Percentiles rank a stretch among this genome's conserved stretches.
Evolutionary conservation across 2,113 vertebrate species (phyloP).

Genomic region (Pollimyrus isidori): DNA sequence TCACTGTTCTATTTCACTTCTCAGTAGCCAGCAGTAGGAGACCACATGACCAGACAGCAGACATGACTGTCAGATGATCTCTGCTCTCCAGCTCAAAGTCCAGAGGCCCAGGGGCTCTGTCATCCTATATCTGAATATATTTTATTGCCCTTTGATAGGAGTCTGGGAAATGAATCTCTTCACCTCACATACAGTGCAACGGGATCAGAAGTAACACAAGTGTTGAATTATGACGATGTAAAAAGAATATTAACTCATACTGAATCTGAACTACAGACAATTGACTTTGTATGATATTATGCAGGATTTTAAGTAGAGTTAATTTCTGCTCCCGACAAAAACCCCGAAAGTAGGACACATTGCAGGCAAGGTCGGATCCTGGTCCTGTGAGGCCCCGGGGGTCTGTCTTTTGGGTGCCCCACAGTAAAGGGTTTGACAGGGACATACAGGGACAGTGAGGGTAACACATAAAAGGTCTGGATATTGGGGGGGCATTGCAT

Average conservation of each 20-base stretch:
- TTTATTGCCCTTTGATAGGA: neutral
- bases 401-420: neutral
- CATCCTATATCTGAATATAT: neutral
- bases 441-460: neutral
- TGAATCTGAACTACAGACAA: neutral
- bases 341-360: neutral
- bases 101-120: neutral
- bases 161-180: neutral
- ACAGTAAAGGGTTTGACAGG: neutral
- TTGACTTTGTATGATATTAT: neutral
- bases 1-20: neutral
- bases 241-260: neutral
- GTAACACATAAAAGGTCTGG: neutral
- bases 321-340: neutral
- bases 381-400: neutral
- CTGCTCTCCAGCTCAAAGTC: neutral
- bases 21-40: neutral
- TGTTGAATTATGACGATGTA: neutral
- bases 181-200: too few species aligned
- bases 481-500: neutral
- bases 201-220: too few species aligned
- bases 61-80: neutral
- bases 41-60: slow-evolving; percentile 3
- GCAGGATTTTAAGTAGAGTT: neutral
- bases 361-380: neutral